A percentile compares a stretch with the other conserved stretches of the same genome.
These are phyloP conservation scores for Periplaneta americana DNA, from an alignment of 1,140 invertebrate species.

Conservation along the genomic window DNA sequence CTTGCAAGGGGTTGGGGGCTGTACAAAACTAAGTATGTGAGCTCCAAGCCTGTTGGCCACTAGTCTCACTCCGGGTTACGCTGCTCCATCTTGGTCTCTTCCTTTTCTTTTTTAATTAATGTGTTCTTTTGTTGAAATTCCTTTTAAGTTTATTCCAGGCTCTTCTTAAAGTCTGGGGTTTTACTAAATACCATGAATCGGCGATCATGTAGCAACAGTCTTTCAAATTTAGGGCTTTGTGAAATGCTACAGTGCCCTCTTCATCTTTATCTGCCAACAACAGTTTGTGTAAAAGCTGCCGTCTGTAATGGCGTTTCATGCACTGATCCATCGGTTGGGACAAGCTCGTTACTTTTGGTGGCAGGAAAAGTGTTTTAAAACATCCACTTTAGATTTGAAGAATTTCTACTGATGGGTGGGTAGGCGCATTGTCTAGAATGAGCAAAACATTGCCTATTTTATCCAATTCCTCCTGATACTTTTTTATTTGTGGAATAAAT, in stretches of 20 bases:
- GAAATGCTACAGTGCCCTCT: neutral
- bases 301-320: conserved; percentile 32
- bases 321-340: conserved; percentile 43
- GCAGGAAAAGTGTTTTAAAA: conserved; percentile 38
- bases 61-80: too few relatives aligned
- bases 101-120: neutral
- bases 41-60: too few relatives aligned
- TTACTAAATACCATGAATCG: too few relatives aligned
- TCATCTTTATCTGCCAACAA: neutral
- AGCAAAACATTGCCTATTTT: conserved; percentile 35
- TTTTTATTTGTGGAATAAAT: conserved; percentile 30
- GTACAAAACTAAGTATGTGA: too few relatives aligned
- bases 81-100: neutral
- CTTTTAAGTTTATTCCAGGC: neutral
- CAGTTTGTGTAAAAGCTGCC: conserved; percentile 25
- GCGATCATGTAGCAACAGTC: too few relatives aligned
- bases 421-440: conserved; percentile 40
- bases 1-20: too few relatives aligned
- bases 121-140: neutral
- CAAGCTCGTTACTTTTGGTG: conserved; percentile 39
- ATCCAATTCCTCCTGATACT: conserved; percentile 11
- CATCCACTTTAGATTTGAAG: conserved; percentile 28
- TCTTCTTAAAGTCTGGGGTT: too few relatives aligned
- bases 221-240: too few relatives aligned
- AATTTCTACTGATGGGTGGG: conserved; percentile 31